Evolutionary conservation across 2,888 invertebrate species (phyloP), one percentile per base, ranked within the genome.

Genomic region (Epistrophe eligans): DNA sequence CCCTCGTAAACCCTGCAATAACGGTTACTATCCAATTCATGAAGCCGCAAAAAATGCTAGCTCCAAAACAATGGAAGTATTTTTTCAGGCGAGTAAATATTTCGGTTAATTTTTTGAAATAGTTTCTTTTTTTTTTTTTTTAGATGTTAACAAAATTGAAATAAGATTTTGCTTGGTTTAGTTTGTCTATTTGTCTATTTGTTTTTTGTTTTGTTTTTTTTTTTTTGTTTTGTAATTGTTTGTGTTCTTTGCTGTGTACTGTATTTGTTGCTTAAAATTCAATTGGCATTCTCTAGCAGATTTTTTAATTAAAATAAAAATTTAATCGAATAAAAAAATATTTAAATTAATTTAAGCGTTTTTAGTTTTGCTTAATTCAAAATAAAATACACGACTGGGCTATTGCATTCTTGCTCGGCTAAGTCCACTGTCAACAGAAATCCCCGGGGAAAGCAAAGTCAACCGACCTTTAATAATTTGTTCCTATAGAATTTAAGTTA

Each of bases 21-120:
- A 97, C 93, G 98, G 98, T 13, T 97, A 97, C 93, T 97, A 97
- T 91, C 97, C 98, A 0, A 97, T 98, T 88, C 98, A 98, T 92
- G 96, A 97, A 90, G 98, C 98, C 2, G 97, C 98, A 5, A 97
- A 97, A 91, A 97, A 97, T 93, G 97, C 97, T 13, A 96, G 97
- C 7, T 97, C 97, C 0, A 95, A 96, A 90, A 97, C 97, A 11
- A 95, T 98, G 95, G 97, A 97, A 91, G 96, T 97, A 70, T 94
- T 97, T 89, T 94, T 96, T 66, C 95, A 95, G 91, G 93, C 92
- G 91, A 92, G 92, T 92, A 70, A 70, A 70, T 55, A 90, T 85
- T 74, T 74, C 64, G 82, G 79, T 72, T 82, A n/a, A 70, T 35
- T 72, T 70, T 52, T 55, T 48, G 45, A 38, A 11, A 57, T n/a